Evolutionary conservation across 1,140 invertebrate species (phyloP).

Genomic region (Fopius arisanus): DNA sequence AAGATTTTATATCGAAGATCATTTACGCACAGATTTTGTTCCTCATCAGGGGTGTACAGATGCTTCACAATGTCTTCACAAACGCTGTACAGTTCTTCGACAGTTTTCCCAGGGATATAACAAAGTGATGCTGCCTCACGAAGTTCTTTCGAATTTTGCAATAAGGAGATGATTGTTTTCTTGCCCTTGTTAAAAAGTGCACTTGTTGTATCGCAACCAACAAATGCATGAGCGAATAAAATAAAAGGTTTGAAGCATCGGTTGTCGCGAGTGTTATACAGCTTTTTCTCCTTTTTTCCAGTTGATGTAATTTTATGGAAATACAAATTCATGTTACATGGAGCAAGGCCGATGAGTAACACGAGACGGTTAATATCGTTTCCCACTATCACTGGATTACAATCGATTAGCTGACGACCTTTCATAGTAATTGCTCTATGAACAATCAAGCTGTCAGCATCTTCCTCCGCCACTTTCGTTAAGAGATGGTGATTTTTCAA

Average conservation of each 20-base stretch:
- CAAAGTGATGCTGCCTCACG: not conserved
- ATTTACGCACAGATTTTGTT: not conserved
- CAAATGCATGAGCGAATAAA: conserved; percentile 21
- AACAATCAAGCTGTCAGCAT: conserved; percentile 16
- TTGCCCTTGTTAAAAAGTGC: conserved; percentile 16
- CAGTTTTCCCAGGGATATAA: too few relatives aligned
- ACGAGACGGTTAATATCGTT: conserved; percentile 16
- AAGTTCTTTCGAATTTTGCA: not conserved
- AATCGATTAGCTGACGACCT: not conserved
- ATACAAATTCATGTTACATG: not conserved
- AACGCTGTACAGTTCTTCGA: conserved; percentile 6
- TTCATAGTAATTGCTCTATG: conserved; percentile 3
- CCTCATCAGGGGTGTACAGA: not conserved
- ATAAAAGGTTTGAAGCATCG: not conserved
- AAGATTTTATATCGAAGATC: not conserved
- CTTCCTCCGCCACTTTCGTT: conserved; percentile 5
- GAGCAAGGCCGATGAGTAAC: conserved; percentile 8
- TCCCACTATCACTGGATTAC: conserved; percentile 13
- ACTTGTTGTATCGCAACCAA: conserved; percentile 23
- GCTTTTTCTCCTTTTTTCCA: conserved; percentile 10
- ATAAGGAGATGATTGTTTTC: conserved; percentile 11
- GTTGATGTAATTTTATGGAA: conserved; percentile 15
- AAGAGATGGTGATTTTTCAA: not conserved
- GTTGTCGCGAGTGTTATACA: conserved; percentile 12
- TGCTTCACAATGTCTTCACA: not conserved